Evolutionary conservation across 2,888 invertebrate genomes (phyloP), one percentile per base, ranked within the genome.

Genomic region (Nowickia ferox): DNA sequence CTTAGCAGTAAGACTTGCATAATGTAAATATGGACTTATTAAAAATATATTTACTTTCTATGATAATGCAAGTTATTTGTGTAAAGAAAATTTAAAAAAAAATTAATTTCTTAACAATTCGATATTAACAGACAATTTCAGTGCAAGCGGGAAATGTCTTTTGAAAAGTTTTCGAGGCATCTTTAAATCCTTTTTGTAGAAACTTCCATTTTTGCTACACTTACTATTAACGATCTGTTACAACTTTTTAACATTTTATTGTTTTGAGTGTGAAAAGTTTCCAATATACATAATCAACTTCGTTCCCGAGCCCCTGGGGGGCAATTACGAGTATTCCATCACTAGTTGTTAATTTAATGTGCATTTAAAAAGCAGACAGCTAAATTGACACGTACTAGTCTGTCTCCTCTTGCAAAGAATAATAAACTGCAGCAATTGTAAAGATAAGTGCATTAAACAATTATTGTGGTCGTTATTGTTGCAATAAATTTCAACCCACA

Each of bases 351-450:
- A 85, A 78, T 85, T 81, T 85, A 85, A 82, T 78, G 57, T 69
- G 71, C 75, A 75, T 75, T 81, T 59, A 59, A 68, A 74, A 76
- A 61, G 57, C 82, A 86, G 82, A 86, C 85, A 83, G 66, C 82
- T 79, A 81, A 86, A 83, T 86, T 86, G 82, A 86, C 85, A 86
- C 82, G 79, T 72, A 86, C 82, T 30, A 6, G 6, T 30, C 30
- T 69, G 48, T 65, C 42, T 59, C 5, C 30, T 19, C 19, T 51
- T 38, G 40, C 19, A 69, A n/a, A 22, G 53, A 40, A 13, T 22
- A 40, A 13, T 22, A 72, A 48, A 46, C 10, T 22, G n/a, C 44
- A 69, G 38, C 63, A 71, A 79, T 46, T 72, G 42, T 19, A 63
- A 59, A 78, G 42, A 44, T 19, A 46, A 79, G 51, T 71, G 42